Evolutionary conservation across 2,113 vertebrate species (phyloP), one percentile per base, ranked within the genome.

Genomic region (Lagopus muta): DNA sequence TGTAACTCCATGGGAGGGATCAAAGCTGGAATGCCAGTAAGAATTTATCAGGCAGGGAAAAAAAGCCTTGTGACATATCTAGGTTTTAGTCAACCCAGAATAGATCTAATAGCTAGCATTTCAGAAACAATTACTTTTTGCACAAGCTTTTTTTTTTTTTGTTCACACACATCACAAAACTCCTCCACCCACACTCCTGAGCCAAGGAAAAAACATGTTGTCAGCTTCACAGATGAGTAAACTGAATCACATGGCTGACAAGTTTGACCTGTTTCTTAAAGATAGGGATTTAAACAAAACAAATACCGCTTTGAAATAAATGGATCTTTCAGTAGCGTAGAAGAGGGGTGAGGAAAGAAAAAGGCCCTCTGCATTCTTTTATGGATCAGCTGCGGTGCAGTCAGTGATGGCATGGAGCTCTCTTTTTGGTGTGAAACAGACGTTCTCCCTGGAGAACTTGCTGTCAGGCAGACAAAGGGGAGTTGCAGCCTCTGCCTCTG

Each of bases 1-100:
- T 93, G 48, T 34, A 50, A 94, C 77, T 88, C 65, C 81, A 76
- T 12, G 92, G 64, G 73, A 97, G 6, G 27, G 62, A 86, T 96
- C 95, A 91, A 93, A 97, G 80, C 72, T 92, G 73, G 89, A 94
- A 92, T 82, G 79, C 57, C 83, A 91, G 75, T 87, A 90, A 76
- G 96, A 90, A 52, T 42, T 69, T n/a, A 80, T 91, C 75, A 95
- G 96, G 86, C 93, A 83, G 18, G 34, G 38, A 75, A 89, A 93
- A 32, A 90, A 79, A 95, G 54, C 50, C 13, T 82, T 66, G 20
- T 55, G 64, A 74, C 81, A 78, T 25, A 76, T 36, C 45, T 60
- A 85, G 47, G 60, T 32, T 74, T 80, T 88, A 82, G 60, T 91
- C 55, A 70, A 89, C 80, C 9, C 47, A 55, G 58, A 88, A 71